A percentile compares a stretch with the other conserved stretches of the same genome.
Evolutionary conservation across 1,140 invertebrate species (phyloP).

Genomic region (Psilanteris sp.): DNA sequence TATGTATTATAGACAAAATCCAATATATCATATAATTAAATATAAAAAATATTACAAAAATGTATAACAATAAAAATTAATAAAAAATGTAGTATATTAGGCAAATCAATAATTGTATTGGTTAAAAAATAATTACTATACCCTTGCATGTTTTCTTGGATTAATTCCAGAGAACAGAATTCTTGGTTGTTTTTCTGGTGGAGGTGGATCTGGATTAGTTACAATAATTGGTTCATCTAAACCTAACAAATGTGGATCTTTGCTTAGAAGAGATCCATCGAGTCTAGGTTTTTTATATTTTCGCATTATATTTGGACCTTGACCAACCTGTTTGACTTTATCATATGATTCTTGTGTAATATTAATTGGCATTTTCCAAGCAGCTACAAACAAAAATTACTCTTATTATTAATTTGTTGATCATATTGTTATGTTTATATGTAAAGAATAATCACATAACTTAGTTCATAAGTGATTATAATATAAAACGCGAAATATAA

Average conservation of each 20-base stretch:
- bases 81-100: no score
- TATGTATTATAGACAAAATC: no score
- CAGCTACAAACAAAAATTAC: slow-evolving; percentile 81
- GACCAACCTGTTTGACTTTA: slow-evolving; percentile 84
- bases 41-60: no score
- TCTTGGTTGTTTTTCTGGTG: slow-evolving; percentile 76
- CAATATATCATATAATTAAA: no score
- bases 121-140: slow-evolving; percentile 33
- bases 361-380: slow-evolving; percentile 95
- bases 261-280: slow-evolving; percentile 73
- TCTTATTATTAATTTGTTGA: background rate
- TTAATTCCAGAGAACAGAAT: slow-evolving; percentile 80
- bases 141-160: slow-evolving; percentile 78
- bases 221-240: slow-evolving; percentile 75
- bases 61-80: no score
- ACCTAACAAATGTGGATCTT: slow-evolving; percentile 75
- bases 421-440: background rate
- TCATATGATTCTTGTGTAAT: slow-evolving; percentile 92
- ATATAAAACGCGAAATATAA: no score
- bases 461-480: no score
- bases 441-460: no score
- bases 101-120: no score
- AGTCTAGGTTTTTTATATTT: slow-evolving; percentile 77
- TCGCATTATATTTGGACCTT: slow-evolving; percentile 77
- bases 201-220: slow-evolving; percentile 78